Evolutionary conservation across 2,888 invertebrate species (phyloP).

Genomic region (Sipha maydis): DNA sequence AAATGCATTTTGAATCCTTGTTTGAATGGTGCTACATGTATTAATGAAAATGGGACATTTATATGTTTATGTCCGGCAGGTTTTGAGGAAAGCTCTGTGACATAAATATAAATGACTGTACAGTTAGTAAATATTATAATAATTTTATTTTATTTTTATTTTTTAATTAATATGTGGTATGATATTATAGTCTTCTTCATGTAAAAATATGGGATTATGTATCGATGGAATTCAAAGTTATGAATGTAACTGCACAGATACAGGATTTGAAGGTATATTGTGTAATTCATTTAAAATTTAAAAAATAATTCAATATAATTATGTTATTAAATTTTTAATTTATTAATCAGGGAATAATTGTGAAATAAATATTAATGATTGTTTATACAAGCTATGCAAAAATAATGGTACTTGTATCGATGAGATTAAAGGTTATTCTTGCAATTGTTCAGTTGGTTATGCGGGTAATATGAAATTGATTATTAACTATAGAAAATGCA

Average conservation of each 20-base stretch:
- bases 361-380: conserved; percentile 86
- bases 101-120: conserved; percentile 85
- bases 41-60: conserved; percentile 81
- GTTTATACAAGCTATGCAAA: conserved; percentile 78
- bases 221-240: conserved; percentile 82
- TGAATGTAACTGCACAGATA: conserved; percentile 81
- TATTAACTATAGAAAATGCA: background rate
- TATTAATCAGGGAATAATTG: conserved; percentile 74
- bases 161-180: background rate
- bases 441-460: conserved; percentile 79
- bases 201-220: conserved; percentile 81
- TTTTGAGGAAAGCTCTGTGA: conserved; percentile 82
- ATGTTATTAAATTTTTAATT: background rate
- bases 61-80: conserved; percentile 83
- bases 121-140: conserved; percentile 68
- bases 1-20: conserved; percentile 85
- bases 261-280: conserved; percentile 75
- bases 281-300: background rate
- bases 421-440: conserved; percentile 81
- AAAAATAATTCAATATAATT: background rate
- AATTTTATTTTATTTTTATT: background rate
- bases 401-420: conserved; percentile 85
- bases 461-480: conserved; percentile 69
- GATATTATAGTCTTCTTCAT: conserved; percentile 74
- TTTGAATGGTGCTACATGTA: conserved; percentile 79